Evolutionary conservation across 1,140 invertebrate genomes (phyloP).

Genomic region (Drosophila sproati): DNA sequence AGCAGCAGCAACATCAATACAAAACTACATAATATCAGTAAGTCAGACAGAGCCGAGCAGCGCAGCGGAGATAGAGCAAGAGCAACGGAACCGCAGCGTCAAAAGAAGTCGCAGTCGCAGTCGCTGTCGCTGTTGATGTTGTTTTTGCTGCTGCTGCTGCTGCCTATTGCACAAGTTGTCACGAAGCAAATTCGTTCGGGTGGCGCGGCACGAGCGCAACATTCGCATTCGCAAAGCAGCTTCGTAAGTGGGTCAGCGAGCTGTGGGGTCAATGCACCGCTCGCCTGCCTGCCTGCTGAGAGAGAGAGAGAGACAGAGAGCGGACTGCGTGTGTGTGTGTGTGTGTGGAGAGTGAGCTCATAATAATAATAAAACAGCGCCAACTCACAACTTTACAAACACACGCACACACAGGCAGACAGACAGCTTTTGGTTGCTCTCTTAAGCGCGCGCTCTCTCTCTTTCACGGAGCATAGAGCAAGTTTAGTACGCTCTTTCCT

Average conservation of each 20-base stretch:
- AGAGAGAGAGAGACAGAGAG: conserved; percentile 39
- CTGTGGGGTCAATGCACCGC: conserved; percentile 79
- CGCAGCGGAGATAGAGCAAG: not conserved
- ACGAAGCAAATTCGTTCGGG: conserved; percentile 47
- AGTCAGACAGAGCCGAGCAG: not conserved
- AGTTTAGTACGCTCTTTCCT: conserved; percentile 17
- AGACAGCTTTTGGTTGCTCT: conserved; percentile 34
- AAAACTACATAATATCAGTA: conserved; percentile 34
- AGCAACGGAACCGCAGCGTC: conserved; percentile 8
- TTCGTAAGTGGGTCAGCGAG: conserved; percentile 81
- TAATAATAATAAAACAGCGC: conserved; percentile 53
- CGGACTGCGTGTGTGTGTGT: not conserved
- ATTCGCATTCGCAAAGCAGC: conserved; percentile 72
- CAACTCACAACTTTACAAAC: conserved; percentile 38
- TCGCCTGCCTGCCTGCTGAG: conserved; percentile 38
- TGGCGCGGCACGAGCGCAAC: conserved; percentile 66
- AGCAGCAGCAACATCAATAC: conserved; percentile 34
- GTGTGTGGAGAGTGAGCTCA: conserved; percentile 30
- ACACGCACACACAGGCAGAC: conserved; percentile 16
- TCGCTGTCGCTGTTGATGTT: conserved; percentile 21
- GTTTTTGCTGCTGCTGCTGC: conserved; percentile 31
- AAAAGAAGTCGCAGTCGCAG: conserved; percentile 26
- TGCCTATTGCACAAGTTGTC: conserved; percentile 75
- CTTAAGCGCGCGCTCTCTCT: conserved; percentile 25
- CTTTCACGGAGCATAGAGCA: not conserved